Conservation (phyloP, 2,888 invertebrate species). For the Drosophila mimica region DNA sequence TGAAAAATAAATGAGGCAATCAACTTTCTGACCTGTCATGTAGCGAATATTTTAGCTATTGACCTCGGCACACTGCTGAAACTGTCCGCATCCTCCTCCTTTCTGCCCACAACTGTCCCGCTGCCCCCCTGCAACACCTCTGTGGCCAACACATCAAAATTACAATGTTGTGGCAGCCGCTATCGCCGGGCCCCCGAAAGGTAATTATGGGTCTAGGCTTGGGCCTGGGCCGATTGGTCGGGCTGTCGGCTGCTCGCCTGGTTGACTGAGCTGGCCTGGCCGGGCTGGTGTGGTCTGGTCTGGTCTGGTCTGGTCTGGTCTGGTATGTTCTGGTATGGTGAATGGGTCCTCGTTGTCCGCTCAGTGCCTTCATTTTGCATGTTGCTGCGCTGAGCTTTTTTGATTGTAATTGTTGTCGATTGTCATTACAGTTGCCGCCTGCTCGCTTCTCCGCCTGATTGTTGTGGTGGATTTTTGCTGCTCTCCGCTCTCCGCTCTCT, state of each 20-base stretch:
- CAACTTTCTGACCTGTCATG: constrained; percentile 79
- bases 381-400: constrained; percentile 65
- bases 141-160: constrained; percentile 65
- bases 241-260: constrained; percentile 8
- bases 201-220: constrained; percentile 67
- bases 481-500: constrained; percentile 39
- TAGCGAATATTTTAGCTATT: constrained; percentile 80
- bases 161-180: constrained; percentile 69
- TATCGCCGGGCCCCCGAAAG: constrained; percentile 50
- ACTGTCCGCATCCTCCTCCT: constrained; percentile 9
- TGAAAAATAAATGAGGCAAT: constrained; percentile 79
- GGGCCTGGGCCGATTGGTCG: constrained; percentile 26
- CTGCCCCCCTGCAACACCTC: neutral
- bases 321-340: neutral
- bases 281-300: constrained; percentile 8
- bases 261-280: constrained; percentile 31
- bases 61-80: constrained; percentile 56
- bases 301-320: neutral
- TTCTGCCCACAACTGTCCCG: neutral
- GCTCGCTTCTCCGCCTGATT: constrained; percentile 44
- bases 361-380: constrained; percentile 64
- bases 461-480: constrained; percentile 68
- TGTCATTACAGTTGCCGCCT: constrained; percentile 75
- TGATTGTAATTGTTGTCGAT: constrained; percentile 81
- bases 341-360: neutral